phyloP scores from a whole-genome alignment of 1,140 invertebrate genomes.

The Zaprionus africanus region DNA sequence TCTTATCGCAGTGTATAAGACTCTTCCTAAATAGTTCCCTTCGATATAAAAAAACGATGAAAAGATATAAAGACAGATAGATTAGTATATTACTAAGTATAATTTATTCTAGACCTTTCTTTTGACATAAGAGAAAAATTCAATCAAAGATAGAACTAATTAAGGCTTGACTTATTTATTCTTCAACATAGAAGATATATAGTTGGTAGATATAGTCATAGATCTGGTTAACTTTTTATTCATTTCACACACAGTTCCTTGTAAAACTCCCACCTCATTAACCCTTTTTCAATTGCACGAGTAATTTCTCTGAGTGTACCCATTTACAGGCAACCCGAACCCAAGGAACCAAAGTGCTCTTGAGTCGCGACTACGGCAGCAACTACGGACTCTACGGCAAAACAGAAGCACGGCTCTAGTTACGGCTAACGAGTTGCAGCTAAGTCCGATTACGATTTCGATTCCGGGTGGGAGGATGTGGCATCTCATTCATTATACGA shows the following conservation, averaged over 20 bases:
- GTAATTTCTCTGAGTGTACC: slow-evolving; percentile 3
- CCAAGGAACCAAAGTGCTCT: slow-evolving; percentile 43
- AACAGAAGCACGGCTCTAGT: slow-evolving; percentile 25
- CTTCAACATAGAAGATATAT: too few relatives aligned
- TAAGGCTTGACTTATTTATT: too few relatives aligned
- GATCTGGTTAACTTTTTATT: too few relatives aligned
- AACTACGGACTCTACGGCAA: slow-evolving; percentile 21
- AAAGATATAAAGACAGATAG: too few relatives aligned
- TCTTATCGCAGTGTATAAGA: too few relatives aligned
- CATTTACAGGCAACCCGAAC: slow-evolving; percentile 12
- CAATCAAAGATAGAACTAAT: too few relatives aligned
- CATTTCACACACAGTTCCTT: too few relatives aligned
- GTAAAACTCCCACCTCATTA: neutral
- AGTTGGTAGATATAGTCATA: neutral
- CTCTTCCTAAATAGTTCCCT: too few relatives aligned
- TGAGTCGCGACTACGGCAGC: slow-evolving; percentile 35
- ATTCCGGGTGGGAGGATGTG: neutral
- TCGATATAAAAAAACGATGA: too few relatives aligned
- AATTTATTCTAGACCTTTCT: too few relatives aligned
- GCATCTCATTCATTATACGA: slow-evolving; percentile 76
- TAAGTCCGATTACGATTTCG: slow-evolving; percentile 26
- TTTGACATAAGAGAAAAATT: too few relatives aligned
- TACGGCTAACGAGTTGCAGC: slow-evolving; percentile 57
- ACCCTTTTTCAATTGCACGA: neutral
- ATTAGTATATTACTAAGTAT: too few relatives aligned